Evolutionary conservation across 2,888 invertebrate genomes (phyloP).

Genomic region (Fragum whitleyi): DNA sequence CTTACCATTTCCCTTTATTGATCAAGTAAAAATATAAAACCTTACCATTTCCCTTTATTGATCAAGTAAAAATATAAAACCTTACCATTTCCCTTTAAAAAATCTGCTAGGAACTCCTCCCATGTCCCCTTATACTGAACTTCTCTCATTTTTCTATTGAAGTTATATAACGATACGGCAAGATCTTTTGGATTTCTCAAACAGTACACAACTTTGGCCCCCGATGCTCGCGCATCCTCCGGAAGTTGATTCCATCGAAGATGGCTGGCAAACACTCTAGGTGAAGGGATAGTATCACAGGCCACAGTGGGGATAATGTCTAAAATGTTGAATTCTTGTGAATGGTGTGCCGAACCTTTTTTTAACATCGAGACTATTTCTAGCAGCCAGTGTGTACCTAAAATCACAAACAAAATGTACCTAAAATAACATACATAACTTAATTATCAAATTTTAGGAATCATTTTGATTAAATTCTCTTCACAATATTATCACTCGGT

Average conservation of each 20-base stretch:
- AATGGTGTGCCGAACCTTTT: slow-evolving; percentile 17
- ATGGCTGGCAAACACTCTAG: slow-evolving; percentile 32
- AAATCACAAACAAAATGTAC: not conserved
- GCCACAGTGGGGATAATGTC: slow-evolving; percentile 33
- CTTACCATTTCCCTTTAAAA: slow-evolving; percentile 24
- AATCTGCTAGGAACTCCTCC: slow-evolving; percentile 35
- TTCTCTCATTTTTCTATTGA: slow-evolving; percentile 1
- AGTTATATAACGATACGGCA: slow-evolving; percentile 33
- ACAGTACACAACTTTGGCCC: slow-evolving; percentile 35
- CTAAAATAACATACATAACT: slow-evolving; percentile 2
- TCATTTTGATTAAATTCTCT: not conserved
- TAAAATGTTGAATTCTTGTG: slow-evolving; percentile 24
- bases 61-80: too few relatives aligned
- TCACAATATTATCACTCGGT: not conserved
- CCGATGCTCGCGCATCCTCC: slow-evolving; percentile 19
- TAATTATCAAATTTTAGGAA: not conserved
- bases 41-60: too few relatives aligned
- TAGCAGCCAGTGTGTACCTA: slow-evolving; percentile 44
- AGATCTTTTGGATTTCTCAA: slow-evolving; percentile 48
- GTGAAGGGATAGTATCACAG: slow-evolving; percentile 18
- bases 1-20: too few relatives aligned
- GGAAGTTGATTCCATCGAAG: slow-evolving; percentile 34
- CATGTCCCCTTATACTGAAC: slow-evolving; percentile 27
- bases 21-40: too few relatives aligned
- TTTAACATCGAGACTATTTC: slow-evolving; percentile 42